Evolutionary conservation across 23 tunicate species (phyloP), one percentile per base, ranked within the genome.

Genomic region (Halocynthia aurantium): DNA sequence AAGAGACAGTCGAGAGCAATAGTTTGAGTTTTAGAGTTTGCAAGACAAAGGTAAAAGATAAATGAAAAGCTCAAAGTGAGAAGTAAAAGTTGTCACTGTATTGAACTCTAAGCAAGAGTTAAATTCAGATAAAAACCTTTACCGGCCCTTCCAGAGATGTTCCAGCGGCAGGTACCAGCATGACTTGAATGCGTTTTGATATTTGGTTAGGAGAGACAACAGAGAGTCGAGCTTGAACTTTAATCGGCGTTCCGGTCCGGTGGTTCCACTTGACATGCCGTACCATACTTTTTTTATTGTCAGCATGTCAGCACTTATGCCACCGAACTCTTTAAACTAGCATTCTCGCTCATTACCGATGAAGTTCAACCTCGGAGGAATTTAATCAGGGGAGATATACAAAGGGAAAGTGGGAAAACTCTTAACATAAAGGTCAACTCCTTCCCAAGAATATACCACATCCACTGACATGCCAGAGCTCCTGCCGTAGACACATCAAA

Each of bases 81-180:
- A 31, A 31, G 44, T 31, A 31, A 31, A 31, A 31, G 44, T 31
- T 31, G 44, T 31, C 44, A 31, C 44, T 31, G 44, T 31, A 31
- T 31, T 31, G 44, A 31, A 31, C 44, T 31, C 44, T 31, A 31
- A 31, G 44, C 44, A 1, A 31, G 44, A 31, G 44, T 31, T 31
- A 31, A 31, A 31, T 31, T 31, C 44, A 31, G 44, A 31, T 31
- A 31, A 65, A 65, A 65, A 65, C 70, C 70, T 20, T 74, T 74
- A 74, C 78, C 78, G 64, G 78, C 78, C 78, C 78, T 74, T 54
- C 78, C 55, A 51, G 20, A 49, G 78, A 74, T 74, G 78, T 74
- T 54, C 78, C 78, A 74, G 20, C 78, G 78, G 78, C 78, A 74
- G 78, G 78, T 56, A 74, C 78, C 78, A 74, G 78, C 78, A 74